phyloP scores from a whole-genome alignment of 2,797 vertebrate species.

The Melanotaenia nigrans region DNA sequence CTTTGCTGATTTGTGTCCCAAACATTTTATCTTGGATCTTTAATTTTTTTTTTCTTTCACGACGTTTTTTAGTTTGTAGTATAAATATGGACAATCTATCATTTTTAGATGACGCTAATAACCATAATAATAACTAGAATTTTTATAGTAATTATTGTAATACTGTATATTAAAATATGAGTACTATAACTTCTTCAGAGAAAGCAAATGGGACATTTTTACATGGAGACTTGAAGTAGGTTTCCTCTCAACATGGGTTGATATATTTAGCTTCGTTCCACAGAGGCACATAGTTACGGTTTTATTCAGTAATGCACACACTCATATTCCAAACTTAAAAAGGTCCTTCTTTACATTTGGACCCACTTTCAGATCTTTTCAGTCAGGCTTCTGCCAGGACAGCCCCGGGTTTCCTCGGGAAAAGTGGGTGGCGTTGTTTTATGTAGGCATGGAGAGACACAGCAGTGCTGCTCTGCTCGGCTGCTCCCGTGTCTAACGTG shows the following conservation, averaged over 20 bases:
- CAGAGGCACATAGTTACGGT: neutral
- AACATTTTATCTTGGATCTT: no score
- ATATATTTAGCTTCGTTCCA: neutral
- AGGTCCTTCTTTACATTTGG: neutral
- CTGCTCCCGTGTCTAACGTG: slow-evolving; percentile 38
- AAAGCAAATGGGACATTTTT: neutral
- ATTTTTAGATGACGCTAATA: neutral
- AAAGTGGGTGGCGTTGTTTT: slow-evolving; percentile 77
- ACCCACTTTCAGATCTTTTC: slow-evolving; percentile 42
- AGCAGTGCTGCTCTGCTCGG: slow-evolving; percentile 21
- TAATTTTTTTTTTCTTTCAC: no score
- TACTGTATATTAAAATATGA: no score
- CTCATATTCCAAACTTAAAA: neutral
- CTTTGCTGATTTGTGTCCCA: no score
- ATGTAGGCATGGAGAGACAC: slow-evolving; percentile 73
- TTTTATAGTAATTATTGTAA: no score
- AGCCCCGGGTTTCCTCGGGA: slow-evolving; percentile 53
- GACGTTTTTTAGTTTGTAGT: neutral
- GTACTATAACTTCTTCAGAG: no score
- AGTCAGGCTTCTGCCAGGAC: slow-evolving; percentile 73
- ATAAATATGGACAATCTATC: neutral
- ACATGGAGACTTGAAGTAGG: neutral
- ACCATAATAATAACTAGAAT: no score
- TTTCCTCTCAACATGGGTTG: neutral
- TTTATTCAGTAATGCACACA: neutral